Conservation (phyloP, 2,888 invertebrate species). For the Eurytoma californica region DNA sequence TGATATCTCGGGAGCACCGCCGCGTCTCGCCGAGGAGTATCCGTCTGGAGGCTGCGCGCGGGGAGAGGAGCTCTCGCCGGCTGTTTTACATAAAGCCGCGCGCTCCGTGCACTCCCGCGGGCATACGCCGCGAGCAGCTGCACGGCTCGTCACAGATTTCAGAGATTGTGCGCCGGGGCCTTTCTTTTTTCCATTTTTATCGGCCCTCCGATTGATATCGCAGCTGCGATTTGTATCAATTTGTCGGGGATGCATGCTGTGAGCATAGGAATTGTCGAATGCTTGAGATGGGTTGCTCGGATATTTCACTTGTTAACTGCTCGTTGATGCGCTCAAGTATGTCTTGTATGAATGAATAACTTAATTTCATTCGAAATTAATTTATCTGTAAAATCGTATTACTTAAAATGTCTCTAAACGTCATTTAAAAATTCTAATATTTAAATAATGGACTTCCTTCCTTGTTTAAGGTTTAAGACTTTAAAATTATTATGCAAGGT, state of each 20-base stretch:
- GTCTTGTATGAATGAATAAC: too few relatives aligned
- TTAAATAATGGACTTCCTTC: too few relatives aligned
- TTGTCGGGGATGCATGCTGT: neutral
- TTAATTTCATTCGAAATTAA: too few relatives aligned
- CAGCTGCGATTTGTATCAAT: slow-evolving; percentile 29
- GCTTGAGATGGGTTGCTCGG: neutral
- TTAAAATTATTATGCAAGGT: too few relatives aligned
- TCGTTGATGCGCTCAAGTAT: too few relatives aligned
- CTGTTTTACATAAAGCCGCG: slow-evolving; percentile 5
- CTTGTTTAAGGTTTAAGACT: too few relatives aligned
- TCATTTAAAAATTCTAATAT: too few relatives aligned
- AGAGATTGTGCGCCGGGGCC: slow-evolving; percentile 15
- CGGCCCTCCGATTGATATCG: neutral
- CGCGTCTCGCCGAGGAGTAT: slow-evolving; percentile 54
- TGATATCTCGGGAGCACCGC: slow-evolving; percentile 27
- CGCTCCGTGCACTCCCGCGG: too few relatives aligned
- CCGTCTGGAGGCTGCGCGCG: slow-evolving; percentile 61
- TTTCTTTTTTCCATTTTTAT: neutral
- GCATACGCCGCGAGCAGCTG: neutral
- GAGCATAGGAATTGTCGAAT: neutral
- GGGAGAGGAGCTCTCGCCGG: neutral
- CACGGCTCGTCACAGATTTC: neutral
- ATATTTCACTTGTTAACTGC: neutral
- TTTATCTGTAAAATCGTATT: too few relatives aligned
- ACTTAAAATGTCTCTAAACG: too few relatives aligned